phyloP scores from a whole-genome alignment of 92 coral and sea anemone genomes.

The Phymanthus crucifer region DNA sequence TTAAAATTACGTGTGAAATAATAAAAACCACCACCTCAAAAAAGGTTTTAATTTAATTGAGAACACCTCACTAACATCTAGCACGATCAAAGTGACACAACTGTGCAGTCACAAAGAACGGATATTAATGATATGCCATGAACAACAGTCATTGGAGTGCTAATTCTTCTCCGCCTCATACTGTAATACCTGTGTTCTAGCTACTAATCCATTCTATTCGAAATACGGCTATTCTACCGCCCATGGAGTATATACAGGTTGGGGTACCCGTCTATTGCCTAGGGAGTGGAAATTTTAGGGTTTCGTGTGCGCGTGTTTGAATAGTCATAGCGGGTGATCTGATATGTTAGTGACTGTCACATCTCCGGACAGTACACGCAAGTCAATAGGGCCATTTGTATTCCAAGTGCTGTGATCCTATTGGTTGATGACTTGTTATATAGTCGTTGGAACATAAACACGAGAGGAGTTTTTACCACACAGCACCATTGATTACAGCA shows the following conservation, averaged over 20 bases:
- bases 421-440: slow-evolving; percentile 26
- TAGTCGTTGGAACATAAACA: not conserved
- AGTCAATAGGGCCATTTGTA: not conserved
- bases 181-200: not conserved
- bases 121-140: slow-evolving; percentile 4
- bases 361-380: slow-evolving; percentile 27
- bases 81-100: not conserved
- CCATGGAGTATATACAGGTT: not conserved
- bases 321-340: slow-evolving; percentile 32
- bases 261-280: not conserved
- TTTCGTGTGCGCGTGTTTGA: slow-evolving; percentile 38
- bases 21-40: not conserved
- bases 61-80: not conserved
- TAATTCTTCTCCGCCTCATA: slow-evolving; percentile 1
- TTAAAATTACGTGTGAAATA: not conserved
- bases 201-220: not conserved
- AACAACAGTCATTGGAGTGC: not conserved
- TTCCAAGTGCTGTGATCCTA: not conserved
- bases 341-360: slow-evolving; percentile 35
- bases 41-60: not conserved
- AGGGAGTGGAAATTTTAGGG: not conserved
- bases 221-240: not conserved
- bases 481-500: not conserved
- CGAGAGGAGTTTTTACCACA: not conserved
- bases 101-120: not conserved